These are phyloP conservation scores for Diceros bicornis DNA, from an alignment of 2,797 vertebrate genomes.

Conservation along the genomic window DNA sequence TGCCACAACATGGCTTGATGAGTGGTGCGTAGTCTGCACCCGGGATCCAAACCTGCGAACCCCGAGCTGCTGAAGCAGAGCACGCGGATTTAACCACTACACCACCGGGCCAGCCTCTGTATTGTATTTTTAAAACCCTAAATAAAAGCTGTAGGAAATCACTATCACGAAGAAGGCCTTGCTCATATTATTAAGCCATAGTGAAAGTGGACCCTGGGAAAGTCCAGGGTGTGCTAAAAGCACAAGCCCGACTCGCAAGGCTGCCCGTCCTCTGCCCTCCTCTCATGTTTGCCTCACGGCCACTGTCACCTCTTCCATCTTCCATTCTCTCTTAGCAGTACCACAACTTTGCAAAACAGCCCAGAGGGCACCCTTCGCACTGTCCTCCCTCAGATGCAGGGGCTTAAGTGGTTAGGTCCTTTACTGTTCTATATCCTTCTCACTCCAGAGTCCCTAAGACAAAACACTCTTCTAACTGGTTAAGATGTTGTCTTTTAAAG, in stretches of 20 bases:
- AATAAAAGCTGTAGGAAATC: conserved; percentile 30
- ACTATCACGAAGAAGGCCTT: background rate
- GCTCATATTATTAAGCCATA: background rate
- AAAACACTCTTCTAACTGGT: background rate
- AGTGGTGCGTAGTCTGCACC: no score
- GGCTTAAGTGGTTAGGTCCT: background rate
- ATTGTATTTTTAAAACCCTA: conserved; percentile 46
- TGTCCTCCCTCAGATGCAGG: background rate
- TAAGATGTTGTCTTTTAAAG: background rate
- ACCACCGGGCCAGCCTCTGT: background rate
- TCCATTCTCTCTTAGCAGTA: background rate
- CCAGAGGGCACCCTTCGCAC: background rate
- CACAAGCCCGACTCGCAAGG: background rate
- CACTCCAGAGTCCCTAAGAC: background rate
- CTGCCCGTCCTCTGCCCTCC: background rate
- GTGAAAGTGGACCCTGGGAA: background rate
- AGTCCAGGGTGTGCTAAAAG: background rate
- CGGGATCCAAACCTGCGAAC: no score
- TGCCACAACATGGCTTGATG: no score
- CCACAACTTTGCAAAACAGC: background rate
- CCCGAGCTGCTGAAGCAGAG: no score
- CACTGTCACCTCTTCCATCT: background rate
- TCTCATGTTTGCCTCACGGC: background rate
- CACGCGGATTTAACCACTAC: no score
- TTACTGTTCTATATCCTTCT: background rate